Evolutionary conservation across 2,797 vertebrate species (phyloP).

Genomic region (Phoxinus dragarum): DNA sequence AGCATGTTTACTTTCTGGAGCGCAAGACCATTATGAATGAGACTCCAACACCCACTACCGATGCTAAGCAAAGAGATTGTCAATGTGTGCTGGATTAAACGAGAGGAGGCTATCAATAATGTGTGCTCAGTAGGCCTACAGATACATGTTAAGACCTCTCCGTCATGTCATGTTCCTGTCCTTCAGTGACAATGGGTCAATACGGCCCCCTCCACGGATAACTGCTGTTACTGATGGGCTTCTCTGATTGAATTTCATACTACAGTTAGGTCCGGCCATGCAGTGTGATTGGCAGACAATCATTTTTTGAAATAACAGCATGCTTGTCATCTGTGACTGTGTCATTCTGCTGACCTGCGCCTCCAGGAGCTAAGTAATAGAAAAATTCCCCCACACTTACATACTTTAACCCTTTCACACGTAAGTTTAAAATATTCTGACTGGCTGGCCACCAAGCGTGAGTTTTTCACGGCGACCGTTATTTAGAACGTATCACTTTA

Average conservation of each 20-base stretch:
- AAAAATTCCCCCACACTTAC: background rate
- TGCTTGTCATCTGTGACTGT: conserved; percentile 2
- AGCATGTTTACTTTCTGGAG: conserved; percentile 34
- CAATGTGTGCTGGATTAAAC: conserved; percentile 17
- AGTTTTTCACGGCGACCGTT: too few species aligned
- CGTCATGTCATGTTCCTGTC: conserved; percentile 10
- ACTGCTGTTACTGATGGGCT: conserved; percentile 20
- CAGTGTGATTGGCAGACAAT: conserved; percentile 10
- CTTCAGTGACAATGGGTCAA: conserved; percentile 5
- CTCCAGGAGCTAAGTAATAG: background rate
- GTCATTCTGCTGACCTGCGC: background rate
- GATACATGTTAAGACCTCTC: conserved; percentile 17
- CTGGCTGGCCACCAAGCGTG: too few species aligned
- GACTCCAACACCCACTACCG: background rate
- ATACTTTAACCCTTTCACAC: too few species aligned
- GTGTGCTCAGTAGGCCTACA: conserved; percentile 1
- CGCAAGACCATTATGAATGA: conserved; percentile 41
- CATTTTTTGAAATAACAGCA: conserved; percentile 7
- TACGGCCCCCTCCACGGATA: background rate
- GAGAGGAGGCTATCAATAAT: conserved; percentile 36
- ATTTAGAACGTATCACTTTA: too few species aligned
- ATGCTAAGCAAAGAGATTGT: conserved; percentile 37
- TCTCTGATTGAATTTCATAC: background rate
- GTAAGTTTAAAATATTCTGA: too few species aligned
- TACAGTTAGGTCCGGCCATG: background rate